These are phyloP conservation scores for Smithornis capensis DNA, from an alignment of 2,113 vertebrate species.

Conservation along the genomic window DNA sequence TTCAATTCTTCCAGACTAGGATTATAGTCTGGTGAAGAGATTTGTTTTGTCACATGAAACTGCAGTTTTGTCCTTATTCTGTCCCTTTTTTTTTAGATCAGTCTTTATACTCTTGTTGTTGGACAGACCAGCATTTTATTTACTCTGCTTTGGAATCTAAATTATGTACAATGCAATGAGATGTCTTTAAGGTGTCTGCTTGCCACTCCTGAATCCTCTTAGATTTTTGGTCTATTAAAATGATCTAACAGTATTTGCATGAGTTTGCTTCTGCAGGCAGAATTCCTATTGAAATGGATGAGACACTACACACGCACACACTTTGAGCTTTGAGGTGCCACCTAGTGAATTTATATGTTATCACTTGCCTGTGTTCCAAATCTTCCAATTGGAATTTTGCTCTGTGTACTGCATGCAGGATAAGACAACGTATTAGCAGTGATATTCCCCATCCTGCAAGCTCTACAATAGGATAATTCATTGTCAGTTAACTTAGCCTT, in stretches of 20 bases:
- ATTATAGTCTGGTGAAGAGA: neutral
- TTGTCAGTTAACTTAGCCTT: neutral
- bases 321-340: neutral
- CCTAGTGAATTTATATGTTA: neutral
- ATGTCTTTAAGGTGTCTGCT: neutral
- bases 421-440: neutral
- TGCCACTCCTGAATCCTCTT: neutral
- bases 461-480: neutral
- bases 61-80: neutral
- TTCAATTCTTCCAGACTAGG: neutral
- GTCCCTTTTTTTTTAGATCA: neutral
- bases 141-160: neutral
- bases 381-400: neutral
- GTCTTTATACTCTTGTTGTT: neutral
- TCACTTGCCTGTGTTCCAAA: neutral
- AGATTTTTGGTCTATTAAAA: neutral
- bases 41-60: slow-evolving; percentile 4
- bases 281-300: neutral
- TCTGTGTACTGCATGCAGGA: neutral
- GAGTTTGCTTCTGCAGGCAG: neutral
- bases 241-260: neutral
- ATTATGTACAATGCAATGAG: neutral
- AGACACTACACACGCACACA: neutral
- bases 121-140: neutral
- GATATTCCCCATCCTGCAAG: neutral